Percentiles rank a stretch among this genome's conserved stretches.
phyloP scores from a whole-genome alignment of 2,797 vertebrate species.

The Myripristis jacobus region DNA sequence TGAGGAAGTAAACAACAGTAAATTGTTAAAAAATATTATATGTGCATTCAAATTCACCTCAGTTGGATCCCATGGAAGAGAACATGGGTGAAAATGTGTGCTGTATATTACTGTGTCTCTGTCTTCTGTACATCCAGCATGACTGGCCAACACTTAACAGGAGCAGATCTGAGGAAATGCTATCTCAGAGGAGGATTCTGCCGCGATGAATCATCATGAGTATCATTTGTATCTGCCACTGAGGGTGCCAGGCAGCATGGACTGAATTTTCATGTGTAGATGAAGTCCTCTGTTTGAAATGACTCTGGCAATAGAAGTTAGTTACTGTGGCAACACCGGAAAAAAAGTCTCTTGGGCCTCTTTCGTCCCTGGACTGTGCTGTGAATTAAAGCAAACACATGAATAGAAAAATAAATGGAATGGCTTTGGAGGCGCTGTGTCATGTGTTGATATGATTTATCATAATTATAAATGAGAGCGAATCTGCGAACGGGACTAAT shows the following conservation, averaged over 20 bases:
- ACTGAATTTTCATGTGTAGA: conserved; percentile 59
- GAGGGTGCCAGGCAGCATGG: conserved; percentile 37
- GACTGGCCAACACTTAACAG: background rate
- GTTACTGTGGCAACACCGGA: conserved; percentile 63
- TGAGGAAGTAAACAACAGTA: too few species aligned
- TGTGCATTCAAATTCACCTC: too few species aligned
- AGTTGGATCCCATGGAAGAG: background rate
- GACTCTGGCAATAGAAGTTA: conserved; percentile 47
- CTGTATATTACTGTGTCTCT: background rate
- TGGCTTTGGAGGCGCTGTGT: conserved; percentile 8
- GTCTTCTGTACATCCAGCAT: conserved; percentile 13
- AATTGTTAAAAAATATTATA: too few species aligned
- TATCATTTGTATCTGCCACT: conserved; percentile 56
- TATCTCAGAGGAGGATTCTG: conserved; percentile 33
- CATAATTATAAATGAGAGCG: background rate
- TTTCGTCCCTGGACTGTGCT: conserved; percentile 18
- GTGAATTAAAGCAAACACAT: conserved; percentile 27
- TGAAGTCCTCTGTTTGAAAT: conserved; percentile 66
- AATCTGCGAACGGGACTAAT: conserved; percentile 2
- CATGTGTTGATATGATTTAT: conserved; percentile 29
- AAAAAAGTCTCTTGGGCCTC: conserved; percentile 25
- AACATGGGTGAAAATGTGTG: conserved; percentile 22
- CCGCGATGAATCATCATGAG: conserved; percentile 62
- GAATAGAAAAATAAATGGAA: conserved; percentile 7
- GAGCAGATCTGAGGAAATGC: background rate